phyloP scores from a whole-genome alignment of 2,113 vertebrate genomes.

The Anhinga rufa region DNA sequence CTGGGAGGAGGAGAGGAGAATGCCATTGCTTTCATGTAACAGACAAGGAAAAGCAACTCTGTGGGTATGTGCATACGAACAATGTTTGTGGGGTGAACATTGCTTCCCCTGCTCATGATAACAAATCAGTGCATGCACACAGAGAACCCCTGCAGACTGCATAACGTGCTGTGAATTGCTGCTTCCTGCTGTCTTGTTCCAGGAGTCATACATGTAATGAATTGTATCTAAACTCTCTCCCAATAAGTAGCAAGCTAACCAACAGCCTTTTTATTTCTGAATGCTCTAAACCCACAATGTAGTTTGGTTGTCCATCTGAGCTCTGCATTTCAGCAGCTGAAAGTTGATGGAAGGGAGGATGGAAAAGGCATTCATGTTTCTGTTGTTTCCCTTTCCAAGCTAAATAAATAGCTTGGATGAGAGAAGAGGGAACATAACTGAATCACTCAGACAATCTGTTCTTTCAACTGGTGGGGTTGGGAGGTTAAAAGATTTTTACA shows the following conservation, averaged over 20 bases:
- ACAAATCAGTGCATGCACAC: background rate
- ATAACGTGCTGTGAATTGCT: background rate
- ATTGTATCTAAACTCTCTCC: background rate
- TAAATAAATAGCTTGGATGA: conserved; percentile 8
- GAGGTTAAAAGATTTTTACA: conserved; percentile 18
- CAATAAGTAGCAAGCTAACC: background rate
- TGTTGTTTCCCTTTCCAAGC: background rate
- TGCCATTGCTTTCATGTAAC: background rate
- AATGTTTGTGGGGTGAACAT: background rate
- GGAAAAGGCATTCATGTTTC: background rate
- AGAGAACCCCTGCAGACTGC: background rate
- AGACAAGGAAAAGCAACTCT: background rate
- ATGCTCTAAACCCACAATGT: background rate
- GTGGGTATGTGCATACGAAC: rapidly evolving
- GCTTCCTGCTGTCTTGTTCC: background rate
- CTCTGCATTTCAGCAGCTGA: background rate
- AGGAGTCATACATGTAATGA: background rate
- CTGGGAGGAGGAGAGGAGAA: background rate
- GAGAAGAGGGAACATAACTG: background rate
- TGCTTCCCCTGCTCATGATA: background rate
- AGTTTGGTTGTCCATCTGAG: background rate
- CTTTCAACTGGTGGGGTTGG: background rate
- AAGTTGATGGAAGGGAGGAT: background rate
- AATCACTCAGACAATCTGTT: conserved; percentile 26
- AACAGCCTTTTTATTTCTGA: background rate